phyloP scores from a whole-genome alignment of 2,113 vertebrate species.

The Eclectus roratus region DNA sequence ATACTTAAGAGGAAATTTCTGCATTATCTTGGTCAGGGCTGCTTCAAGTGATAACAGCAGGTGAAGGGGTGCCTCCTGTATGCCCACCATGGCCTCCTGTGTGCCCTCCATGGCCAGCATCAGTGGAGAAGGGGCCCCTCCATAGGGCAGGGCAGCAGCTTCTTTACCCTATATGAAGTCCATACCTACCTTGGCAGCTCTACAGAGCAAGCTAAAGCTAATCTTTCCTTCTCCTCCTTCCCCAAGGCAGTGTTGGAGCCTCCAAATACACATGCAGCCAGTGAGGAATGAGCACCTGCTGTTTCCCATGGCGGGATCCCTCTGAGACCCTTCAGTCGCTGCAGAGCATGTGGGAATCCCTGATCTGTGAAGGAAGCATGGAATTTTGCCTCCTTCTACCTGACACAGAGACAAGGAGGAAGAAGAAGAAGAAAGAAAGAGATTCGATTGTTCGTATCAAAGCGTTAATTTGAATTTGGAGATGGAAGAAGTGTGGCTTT shows the following conservation, averaged over 20 bases:
- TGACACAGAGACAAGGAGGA: neutral
- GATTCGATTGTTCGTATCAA: neutral
- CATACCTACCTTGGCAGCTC: neutral
- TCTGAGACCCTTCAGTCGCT: neutral
- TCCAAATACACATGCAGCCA: accelerated
- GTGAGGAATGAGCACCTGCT: neutral
- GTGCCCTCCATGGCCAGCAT: neutral
- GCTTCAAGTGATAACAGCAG: neutral
- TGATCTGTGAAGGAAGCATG: accelerated
- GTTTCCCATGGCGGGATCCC: neutral
- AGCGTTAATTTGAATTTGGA: neutral
- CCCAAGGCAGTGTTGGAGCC: accelerated
- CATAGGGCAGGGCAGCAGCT: neutral
- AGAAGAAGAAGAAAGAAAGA: neutral
- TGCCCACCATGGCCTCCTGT: neutral
- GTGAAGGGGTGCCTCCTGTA: neutral
- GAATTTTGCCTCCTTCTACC: neutral
- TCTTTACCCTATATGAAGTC: neutral
- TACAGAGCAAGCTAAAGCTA: neutral
- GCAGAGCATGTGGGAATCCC: neutral
- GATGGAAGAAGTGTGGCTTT: neutral
- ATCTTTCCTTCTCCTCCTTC: neutral
- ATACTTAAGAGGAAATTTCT: neutral
- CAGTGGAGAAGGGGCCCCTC: neutral
- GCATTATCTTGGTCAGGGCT: neutral